A percentile compares a stretch with the other conserved stretches of the same genome.
phyloP scores from a whole-genome alignment of 2,888 invertebrate species.

The Heteromyza rotundicornis region DNA sequence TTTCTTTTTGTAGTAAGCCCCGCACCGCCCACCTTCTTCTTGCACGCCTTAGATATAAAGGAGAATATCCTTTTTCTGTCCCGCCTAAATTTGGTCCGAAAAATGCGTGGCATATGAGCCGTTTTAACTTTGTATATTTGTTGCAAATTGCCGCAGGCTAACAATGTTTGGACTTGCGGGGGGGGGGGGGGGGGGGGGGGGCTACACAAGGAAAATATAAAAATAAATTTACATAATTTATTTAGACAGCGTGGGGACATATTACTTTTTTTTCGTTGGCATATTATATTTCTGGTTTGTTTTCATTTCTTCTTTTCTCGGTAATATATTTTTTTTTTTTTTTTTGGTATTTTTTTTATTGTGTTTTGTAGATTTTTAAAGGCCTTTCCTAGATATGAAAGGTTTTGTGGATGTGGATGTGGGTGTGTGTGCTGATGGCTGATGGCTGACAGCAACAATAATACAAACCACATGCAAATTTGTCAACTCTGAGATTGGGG shows the following conservation, averaged over 20 bases:
- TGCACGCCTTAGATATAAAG: no score
- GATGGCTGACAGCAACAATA: no score
- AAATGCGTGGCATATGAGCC: background rate
- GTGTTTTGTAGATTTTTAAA: background rate
- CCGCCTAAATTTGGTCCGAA: background rate
- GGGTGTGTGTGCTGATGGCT: background rate
- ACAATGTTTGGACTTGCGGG: background rate
- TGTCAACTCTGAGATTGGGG: constrained; percentile 30
- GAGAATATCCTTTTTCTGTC: background rate
- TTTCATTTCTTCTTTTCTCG: background rate
- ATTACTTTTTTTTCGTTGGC: constrained; percentile 13
- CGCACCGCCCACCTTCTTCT: no score
- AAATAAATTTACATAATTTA: constrained; percentile 23
- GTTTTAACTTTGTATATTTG: background rate
- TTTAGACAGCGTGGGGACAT: constrained; percentile 19
- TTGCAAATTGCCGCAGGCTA: constrained; percentile 20
- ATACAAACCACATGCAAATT: constrained; percentile 37
- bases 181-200: background rate
- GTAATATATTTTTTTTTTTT: background rate
- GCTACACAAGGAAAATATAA: constrained; percentile 4
- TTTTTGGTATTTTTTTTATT: background rate
- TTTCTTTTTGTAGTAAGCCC: no score
- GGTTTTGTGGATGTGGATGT: constrained; percentile 3
- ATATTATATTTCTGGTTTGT: background rate
- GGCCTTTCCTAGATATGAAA: no score